Percentiles rank a stretch among this genome's conserved stretches.
Evolutionary conservation across 2,888 invertebrate species (phyloP).

Genomic region (Pachymerium ferrugineum): DNA sequence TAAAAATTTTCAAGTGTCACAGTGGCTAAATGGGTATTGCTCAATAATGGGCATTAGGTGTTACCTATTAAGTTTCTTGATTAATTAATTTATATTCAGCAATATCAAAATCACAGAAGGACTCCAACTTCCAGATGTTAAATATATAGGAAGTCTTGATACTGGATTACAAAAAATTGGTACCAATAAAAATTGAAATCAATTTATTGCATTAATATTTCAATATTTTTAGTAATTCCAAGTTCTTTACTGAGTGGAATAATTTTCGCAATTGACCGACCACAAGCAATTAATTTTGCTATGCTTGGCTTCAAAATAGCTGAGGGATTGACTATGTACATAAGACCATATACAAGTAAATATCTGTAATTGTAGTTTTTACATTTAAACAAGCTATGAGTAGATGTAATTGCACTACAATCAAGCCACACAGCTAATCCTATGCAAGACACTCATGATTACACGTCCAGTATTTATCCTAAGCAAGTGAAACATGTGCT

Average conservation of each 20-base stretch:
- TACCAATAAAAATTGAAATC: neutral
- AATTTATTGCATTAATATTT: neutral
- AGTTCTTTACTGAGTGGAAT: neutral
- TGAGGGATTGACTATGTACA: neutral
- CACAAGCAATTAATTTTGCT: neutral
- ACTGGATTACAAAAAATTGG: neutral
- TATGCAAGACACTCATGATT: neutral
- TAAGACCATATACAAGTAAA: neutral
- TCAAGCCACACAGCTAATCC: neutral
- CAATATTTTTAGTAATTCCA: neutral
- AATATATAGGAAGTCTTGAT: neutral
- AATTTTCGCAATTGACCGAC: neutral
- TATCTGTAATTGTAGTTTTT: neutral
- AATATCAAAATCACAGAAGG: neutral
- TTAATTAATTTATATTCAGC: neutral
- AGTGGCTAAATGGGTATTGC: neutral
- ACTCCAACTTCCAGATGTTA: neutral
- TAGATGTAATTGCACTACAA: neutral
- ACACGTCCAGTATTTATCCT: neutral
- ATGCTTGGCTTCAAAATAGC: neutral
- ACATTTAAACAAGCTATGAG: neutral
- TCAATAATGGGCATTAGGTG: neutral
- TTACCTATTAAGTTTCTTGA: neutral
- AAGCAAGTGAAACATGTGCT: neutral
- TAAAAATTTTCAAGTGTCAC: neutral